Conservation (phyloP, 2,113 vertebrate species). For the Fukomys damarensis region DNA sequence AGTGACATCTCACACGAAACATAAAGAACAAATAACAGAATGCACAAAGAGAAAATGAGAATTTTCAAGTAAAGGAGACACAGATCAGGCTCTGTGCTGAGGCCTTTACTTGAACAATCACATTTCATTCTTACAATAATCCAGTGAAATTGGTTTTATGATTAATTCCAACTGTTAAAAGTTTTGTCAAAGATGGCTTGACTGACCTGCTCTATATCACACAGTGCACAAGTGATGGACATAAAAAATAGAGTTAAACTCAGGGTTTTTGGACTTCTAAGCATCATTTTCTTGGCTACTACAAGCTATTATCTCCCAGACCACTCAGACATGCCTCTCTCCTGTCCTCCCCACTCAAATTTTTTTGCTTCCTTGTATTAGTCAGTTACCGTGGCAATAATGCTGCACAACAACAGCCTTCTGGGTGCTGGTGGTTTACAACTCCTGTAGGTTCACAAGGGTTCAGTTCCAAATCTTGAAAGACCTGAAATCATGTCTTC, state of each 20-base stretch:
- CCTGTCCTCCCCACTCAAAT: neutral
- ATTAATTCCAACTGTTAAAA: neutral
- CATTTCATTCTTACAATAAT: neutral
- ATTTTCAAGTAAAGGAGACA: constrained; percentile 17
- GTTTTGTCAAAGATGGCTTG: neutral
- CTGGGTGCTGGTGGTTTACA: neutral
- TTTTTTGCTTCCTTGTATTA: neutral
- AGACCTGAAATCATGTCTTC: neutral
- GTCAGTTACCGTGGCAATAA: neutral
- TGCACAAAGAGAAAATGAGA: neutral
- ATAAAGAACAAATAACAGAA: neutral
- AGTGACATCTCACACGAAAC: neutral
- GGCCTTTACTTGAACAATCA: neutral
- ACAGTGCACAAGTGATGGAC: neutral
- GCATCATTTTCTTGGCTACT: neutral
- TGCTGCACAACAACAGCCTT: neutral
- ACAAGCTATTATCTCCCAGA: neutral
- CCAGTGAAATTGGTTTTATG: neutral
- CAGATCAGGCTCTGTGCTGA: neutral
- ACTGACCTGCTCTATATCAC: neutral
- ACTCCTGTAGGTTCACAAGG: neutral
- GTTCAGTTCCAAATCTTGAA: neutral
- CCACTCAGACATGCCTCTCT: neutral
- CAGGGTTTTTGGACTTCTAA: neutral
- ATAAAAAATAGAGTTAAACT: neutral